Evolutionary conservation across 2,888 invertebrate species (phyloP).

Genomic region (Ligdia adustata): DNA sequence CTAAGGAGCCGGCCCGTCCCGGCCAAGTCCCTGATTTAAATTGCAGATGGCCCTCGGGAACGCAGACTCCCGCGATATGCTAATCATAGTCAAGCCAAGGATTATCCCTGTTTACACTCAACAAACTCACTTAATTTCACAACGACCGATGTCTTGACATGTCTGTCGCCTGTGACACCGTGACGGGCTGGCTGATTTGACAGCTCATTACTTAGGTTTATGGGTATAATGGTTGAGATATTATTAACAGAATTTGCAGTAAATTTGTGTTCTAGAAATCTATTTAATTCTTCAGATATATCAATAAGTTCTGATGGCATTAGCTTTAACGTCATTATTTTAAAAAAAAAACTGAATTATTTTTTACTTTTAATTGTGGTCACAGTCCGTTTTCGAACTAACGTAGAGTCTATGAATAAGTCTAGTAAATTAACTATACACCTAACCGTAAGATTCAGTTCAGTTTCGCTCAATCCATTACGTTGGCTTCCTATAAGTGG

Average conservation of each 20-base stretch:
- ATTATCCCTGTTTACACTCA: slow-evolving; percentile 84
- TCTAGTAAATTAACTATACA: slow-evolving; percentile 5
- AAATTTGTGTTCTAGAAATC: too few species aligned
- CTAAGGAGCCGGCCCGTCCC: slow-evolving; percentile 78
- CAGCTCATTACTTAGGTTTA: slow-evolving; percentile 33
- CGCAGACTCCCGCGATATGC: slow-evolving; percentile 82
- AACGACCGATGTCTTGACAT: slow-evolving; percentile 75
- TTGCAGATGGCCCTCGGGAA: slow-evolving; percentile 79
- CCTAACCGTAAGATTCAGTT: neutral
- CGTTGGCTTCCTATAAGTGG: slow-evolving; percentile 26
- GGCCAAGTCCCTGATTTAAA: slow-evolving; percentile 81
- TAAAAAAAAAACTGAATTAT: too few species aligned
- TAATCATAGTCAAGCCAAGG: slow-evolving; percentile 83
- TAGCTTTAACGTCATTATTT: too few species aligned
- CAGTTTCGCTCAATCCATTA: slow-evolving; percentile 22
- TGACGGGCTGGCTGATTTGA: slow-evolving; percentile 25
- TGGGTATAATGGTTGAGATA: too few species aligned
- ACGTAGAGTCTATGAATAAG: too few species aligned
- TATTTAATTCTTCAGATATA: too few species aligned
- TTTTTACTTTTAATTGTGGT: too few species aligned
- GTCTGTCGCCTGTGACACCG: slow-evolving; percentile 49
- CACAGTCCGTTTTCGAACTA: too few species aligned
- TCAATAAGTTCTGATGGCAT: too few species aligned
- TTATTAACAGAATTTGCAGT: slow-evolving; percentile 22
- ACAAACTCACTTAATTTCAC: slow-evolving; percentile 83